These are phyloP conservation scores for Bubo blakistoni DNA, from an alignment of 2,113 vertebrate genomes.

Conservation along the genomic window DNA sequence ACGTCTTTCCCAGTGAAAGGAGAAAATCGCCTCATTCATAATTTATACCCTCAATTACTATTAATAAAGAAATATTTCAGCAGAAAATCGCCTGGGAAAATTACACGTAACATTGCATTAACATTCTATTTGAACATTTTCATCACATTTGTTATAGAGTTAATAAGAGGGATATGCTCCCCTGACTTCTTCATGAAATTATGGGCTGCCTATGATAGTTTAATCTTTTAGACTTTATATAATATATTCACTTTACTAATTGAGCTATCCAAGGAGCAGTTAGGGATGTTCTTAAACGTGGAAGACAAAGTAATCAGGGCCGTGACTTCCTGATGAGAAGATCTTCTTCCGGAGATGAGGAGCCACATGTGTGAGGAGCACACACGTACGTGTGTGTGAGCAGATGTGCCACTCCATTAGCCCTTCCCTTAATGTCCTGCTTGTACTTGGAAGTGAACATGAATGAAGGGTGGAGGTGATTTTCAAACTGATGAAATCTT, in stretches of 20 bases:
- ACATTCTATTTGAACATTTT: slow-evolving; percentile 99
- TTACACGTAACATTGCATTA: slow-evolving; percentile 99
- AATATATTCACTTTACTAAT: slow-evolving; percentile 99
- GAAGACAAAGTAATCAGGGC: slow-evolving; percentile 80
- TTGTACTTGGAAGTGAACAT: background rate
- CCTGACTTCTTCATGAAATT: slow-evolving; percentile 99
- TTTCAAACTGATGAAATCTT: background rate
- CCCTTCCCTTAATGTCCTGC: background rate
- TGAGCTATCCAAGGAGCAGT: slow-evolving; percentile 89
- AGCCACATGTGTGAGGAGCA: background rate
- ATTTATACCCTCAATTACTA: slow-evolving; percentile 99
- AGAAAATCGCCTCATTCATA: slow-evolving; percentile 98
- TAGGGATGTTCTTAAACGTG: slow-evolving; percentile 83
- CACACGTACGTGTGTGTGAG: background rate
- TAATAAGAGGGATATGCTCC: slow-evolving; percentile 99
- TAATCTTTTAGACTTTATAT: slow-evolving; percentile 98
- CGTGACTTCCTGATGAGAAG: slow-evolving; percentile 74
- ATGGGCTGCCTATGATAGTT: slow-evolving; percentile 99
- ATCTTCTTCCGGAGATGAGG: slow-evolving; percentile 71
- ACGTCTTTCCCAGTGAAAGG: slow-evolving; percentile 91
- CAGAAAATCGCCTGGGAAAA: slow-evolving; percentile 92
- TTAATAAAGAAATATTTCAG: slow-evolving; percentile 99
- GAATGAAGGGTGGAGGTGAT: background rate
- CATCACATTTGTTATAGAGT: slow-evolving; percentile 98
- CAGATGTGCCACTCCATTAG: background rate